Conservation (phyloP, 2,113 vertebrate genomes). For the Lophotis ruficrista region DNA sequence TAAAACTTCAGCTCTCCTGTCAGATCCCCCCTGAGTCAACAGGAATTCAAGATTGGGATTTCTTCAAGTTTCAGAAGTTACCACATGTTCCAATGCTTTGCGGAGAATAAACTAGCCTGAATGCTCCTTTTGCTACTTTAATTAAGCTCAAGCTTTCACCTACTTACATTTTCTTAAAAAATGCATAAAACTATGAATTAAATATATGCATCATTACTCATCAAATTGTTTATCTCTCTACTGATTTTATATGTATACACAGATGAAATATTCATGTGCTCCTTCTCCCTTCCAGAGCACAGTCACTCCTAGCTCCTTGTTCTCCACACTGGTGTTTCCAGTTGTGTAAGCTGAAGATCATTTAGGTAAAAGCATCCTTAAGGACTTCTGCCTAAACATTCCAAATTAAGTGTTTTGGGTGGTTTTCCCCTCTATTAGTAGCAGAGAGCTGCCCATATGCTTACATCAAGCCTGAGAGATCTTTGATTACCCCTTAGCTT, state of each 20-base stretch:
- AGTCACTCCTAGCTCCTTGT: neutral
- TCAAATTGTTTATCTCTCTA: conserved; percentile 51
- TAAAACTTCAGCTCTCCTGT: neutral
- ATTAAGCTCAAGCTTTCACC: conserved; percentile 28
- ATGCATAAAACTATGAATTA: conserved; percentile 55
- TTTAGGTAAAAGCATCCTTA: conserved; percentile 39
- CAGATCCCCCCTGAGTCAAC: neutral
- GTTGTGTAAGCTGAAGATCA: conserved; percentile 55
- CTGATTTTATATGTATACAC: conserved; percentile 21
- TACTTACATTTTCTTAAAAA: conserved; percentile 46
- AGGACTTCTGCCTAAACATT: conserved; percentile 49
- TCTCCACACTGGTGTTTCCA: neutral
- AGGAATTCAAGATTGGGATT: neutral
- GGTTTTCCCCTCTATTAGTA: neutral
- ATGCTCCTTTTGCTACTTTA: conserved; percentile 42
- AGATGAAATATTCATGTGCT: conserved; percentile 57
- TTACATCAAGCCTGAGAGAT: conserved; percentile 73
- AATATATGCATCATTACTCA: conserved; percentile 50
- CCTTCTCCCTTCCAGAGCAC: conserved; percentile 22
- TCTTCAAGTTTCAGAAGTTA: neutral
- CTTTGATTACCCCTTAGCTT: conserved; percentile 67
- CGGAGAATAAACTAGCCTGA: conserved; percentile 14
- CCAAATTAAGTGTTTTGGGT: neutral
- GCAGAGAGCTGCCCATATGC: conserved; percentile 67
- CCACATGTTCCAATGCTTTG: conserved; percentile 33